A percentile compares a stretch with the other conserved stretches of the same genome.
Evolutionary conservation across 2,888 invertebrate genomes (phyloP).

Genomic region (Hesperia comma): DNA sequence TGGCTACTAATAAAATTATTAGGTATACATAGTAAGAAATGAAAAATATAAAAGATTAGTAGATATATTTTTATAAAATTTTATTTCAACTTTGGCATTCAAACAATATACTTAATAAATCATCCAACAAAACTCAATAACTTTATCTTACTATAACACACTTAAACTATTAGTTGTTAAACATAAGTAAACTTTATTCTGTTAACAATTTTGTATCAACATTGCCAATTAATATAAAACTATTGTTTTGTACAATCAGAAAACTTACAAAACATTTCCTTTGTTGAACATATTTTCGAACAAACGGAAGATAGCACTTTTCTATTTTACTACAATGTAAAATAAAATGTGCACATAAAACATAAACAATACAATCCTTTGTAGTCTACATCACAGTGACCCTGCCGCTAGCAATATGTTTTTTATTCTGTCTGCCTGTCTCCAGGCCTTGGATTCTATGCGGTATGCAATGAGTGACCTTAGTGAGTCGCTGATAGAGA

Average conservation of each 20-base stretch:
- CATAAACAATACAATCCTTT: no score
- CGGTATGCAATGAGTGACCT: no score
- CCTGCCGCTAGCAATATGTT: no score
- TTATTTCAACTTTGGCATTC: slow-evolving; percentile 32
- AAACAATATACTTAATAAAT: slow-evolving; percentile 20
- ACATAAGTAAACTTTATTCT: slow-evolving; percentile 20
- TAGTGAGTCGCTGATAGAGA: no score
- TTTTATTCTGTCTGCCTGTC: no score
- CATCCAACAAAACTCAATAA: slow-evolving; percentile 31
- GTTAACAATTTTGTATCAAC: slow-evolving; percentile 11
- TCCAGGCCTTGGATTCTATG: no score
- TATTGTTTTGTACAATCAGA: background rate
- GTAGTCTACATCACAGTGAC: no score
- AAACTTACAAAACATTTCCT: slow-evolving; percentile 4
- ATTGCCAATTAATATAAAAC: slow-evolving; percentile 3
- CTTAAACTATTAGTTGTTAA: slow-evolving; percentile 7
- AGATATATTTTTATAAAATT: background rate
- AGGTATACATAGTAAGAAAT: no score
- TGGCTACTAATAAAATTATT: no score
- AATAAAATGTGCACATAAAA: slow-evolving; percentile 22
- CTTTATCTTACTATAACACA: slow-evolving; percentile 26
- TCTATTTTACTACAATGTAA: slow-evolving; percentile 12
- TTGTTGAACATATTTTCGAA: slow-evolving; percentile 19
- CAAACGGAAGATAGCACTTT: slow-evolving; percentile 1
- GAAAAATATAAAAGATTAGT: background rate